Evolutionary conservation across 1,140 invertebrate species (phyloP), one percentile per base, ranked within the genome.

Genomic region (Bombus pyrosoma): DNA sequence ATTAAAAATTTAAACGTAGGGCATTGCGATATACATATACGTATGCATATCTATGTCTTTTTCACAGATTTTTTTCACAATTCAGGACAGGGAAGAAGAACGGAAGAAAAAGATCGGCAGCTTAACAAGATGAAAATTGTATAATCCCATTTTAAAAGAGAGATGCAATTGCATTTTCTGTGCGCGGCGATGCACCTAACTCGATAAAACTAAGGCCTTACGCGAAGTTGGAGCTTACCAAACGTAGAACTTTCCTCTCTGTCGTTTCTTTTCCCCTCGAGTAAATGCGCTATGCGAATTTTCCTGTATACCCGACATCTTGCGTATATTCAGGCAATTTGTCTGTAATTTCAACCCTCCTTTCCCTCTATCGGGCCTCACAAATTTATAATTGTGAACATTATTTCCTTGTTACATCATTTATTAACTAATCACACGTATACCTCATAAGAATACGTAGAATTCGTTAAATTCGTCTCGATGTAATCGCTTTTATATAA

Each of bases 61-160:
- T 47, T 47, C 43, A 15, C 13, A 47, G 43, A 15, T 15, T 74
- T 47, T 13, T 66, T 39, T 13, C 8, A 13, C 28, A 1, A 12
- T 25, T 28, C 22, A 1, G 18, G 18, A 5, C 47, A 6, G 28
- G 0, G 10, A 3, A n/a, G 28, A 10, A 57, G 22, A 5, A 37
- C 2, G 37, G 15, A 2, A 41, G 43, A 47, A 41, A 28, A 59
- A 25, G 34, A 53, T 69, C 10, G 25, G 64, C 2, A 4, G 59
- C 41, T 75, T 39, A 43, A 76, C 18, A 34, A 32, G 43, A 77
- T 57, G n/a, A 77, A 57, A 83, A 41, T 68, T 68, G 62, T 32
- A 76, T 53, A 66, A 69, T 69, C 28, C 74, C 18, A 39, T 69
- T 41, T 53, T 41, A 32, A 77, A 77, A 53, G 62, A 32, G 68